Evolutionary conservation across 2,888 invertebrate species (phyloP).

Genomic region (Oscheius sp.): DNA sequence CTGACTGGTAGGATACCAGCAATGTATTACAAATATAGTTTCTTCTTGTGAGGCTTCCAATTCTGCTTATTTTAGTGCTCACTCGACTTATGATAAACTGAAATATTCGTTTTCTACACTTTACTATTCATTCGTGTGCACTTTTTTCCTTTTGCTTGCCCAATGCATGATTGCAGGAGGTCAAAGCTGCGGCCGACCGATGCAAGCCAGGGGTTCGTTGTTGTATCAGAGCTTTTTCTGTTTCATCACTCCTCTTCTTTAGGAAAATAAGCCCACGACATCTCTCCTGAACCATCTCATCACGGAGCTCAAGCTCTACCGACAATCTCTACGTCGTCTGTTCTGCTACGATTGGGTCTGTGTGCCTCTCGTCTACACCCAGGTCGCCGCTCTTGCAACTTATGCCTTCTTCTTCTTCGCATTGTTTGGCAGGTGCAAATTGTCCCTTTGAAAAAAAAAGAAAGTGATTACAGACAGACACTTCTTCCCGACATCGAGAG

Average conservation of each 20-base stretch:
- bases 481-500: slow-evolving; percentile 47
- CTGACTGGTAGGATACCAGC: too few species aligned
- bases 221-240: not conserved
- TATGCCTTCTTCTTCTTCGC: slow-evolving; percentile 74
- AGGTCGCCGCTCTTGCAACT: slow-evolving; percentile 74
- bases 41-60: too few species aligned
- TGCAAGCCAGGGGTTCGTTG: slow-evolving; percentile 4
- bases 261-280: slow-evolving; percentile 50
- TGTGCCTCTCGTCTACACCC: slow-evolving; percentile 62
- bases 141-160: not conserved
- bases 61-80: too few species aligned
- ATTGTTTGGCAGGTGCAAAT: slow-evolving; percentile 72
- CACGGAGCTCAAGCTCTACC: slow-evolving; percentile 52
- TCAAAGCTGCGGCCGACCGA: not conserved
- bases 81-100: too few species aligned
- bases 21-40: too few species aligned
- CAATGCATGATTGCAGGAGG: slow-evolving; percentile 10
- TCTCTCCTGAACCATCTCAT: slow-evolving; percentile 56
- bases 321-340: slow-evolving; percentile 53
- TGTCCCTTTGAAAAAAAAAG: not conserved
- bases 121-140: too few species aligned
- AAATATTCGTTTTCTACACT: too few species aligned
- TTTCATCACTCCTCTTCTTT: slow-evolving; percentile 2
- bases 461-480: slow-evolving; percentile 57
- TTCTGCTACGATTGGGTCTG: slow-evolving; percentile 64